phyloP scores from a whole-genome alignment of 2,888 invertebrate species.

The Amphimallon solstitiale region DNA sequence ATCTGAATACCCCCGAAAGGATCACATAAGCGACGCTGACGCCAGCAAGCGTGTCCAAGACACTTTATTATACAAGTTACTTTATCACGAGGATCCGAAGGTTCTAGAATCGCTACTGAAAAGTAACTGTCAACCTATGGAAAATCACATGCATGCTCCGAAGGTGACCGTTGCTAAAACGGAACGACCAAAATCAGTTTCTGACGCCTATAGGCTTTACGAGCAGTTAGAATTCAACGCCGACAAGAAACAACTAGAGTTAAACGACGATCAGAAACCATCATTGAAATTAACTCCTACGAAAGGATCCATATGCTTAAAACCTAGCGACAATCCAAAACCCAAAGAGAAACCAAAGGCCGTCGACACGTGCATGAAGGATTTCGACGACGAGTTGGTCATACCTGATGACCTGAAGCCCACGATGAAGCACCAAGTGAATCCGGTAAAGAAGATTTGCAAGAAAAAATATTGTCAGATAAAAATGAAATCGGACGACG shows the following conservation, averaged over 20 bases:
- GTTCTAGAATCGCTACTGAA: slow-evolving; percentile 41
- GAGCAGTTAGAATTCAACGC: slow-evolving; percentile 34
- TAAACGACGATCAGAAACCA: slow-evolving; percentile 8
- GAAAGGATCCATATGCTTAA: slow-evolving; percentile 12
- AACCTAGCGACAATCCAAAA: background rate
- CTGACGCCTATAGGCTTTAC: slow-evolving; percentile 37
- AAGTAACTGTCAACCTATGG: slow-evolving; percentile 2
- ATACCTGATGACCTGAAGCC: slow-evolving; percentile 18
- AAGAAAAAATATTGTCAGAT: slow-evolving; percentile 14
- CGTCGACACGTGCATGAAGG: slow-evolving; percentile 25
- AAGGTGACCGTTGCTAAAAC: background rate
- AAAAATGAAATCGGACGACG: slow-evolving; percentile 18
- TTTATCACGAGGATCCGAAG: slow-evolving; percentile 38
- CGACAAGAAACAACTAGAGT: slow-evolving; percentile 32
- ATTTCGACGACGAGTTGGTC: slow-evolving; percentile 34
- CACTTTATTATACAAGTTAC: slow-evolving; percentile 41
- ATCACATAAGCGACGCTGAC: slow-evolving; percentile 36
- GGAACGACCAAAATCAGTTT: slow-evolving; percentile 28
- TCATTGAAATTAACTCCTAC: background rate
- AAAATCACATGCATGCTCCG: background rate
- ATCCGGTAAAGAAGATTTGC: background rate
- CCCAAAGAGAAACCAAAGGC: slow-evolving; percentile 11
- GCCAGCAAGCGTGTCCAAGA: slow-evolving; percentile 36
- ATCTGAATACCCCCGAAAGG: slow-evolving; percentile 50
- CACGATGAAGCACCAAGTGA: background rate